phyloP scores from a whole-genome alignment of 2,113 vertebrate genomes.

The Butorides virescens region DNA sequence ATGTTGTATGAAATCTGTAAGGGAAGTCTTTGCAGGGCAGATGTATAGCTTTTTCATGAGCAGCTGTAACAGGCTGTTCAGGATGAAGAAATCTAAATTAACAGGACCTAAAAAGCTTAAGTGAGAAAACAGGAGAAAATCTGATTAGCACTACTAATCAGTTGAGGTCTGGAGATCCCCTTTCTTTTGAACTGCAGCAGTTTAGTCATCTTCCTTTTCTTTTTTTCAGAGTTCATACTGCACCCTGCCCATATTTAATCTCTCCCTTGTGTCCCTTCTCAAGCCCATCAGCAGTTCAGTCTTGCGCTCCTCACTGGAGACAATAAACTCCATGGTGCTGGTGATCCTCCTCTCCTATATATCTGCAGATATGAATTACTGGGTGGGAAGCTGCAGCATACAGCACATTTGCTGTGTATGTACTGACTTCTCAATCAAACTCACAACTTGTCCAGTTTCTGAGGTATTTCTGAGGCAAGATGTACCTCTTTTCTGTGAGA shows the following conservation, averaged over 20 bases:
- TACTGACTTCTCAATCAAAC: not conserved
- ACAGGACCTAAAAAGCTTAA: not conserved
- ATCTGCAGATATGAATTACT: not conserved
- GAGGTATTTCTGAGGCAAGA: not conserved
- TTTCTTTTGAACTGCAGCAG: not conserved
- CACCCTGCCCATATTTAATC: not conserved
- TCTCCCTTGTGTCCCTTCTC: not conserved
- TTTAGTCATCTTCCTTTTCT: not conserved
- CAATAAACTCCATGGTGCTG: not conserved
- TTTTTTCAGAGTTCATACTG: not conserved
- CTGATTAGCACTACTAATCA: not conserved
- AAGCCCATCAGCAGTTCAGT: not conserved
- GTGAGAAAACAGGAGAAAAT: not conserved
- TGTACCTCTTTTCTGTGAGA: not conserved
- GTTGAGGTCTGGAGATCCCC: not conserved
- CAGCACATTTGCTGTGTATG: not conserved
- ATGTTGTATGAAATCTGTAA: not conserved
- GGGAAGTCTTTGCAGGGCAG: not conserved
- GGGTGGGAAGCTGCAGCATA: not conserved
- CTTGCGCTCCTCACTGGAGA: not conserved
- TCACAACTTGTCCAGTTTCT: not conserved
- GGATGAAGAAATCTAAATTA: slow-evolving; percentile 40
- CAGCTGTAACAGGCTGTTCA: not conserved
- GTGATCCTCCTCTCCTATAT: not conserved
- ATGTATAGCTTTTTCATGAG: not conserved